phyloP scores from a whole-genome alignment of 2,113 vertebrate genomes.

The Cryptotis parvus region DNA sequence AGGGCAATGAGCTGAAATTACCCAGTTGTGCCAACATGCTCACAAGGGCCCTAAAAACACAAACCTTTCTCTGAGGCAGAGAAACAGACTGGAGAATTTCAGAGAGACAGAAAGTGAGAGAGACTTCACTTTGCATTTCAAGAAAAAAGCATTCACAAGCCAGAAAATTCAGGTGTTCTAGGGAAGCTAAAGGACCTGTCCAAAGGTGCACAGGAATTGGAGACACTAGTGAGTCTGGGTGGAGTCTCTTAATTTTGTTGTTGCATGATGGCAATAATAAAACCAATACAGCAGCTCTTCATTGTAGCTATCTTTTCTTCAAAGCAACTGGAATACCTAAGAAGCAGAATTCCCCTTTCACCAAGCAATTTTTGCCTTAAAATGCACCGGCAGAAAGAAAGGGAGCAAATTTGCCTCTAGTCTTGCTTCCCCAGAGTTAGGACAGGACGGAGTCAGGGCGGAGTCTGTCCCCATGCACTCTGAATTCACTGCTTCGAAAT shows the following conservation, averaged over 20 bases:
- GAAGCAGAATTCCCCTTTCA: background rate
- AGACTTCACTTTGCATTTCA: background rate
- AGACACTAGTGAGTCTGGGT: too few relatives aligned
- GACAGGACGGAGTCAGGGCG: accelerated
- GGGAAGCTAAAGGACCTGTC: too few relatives aligned
- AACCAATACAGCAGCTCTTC: background rate
- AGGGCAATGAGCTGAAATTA: too few relatives aligned
- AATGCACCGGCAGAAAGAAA: background rate
- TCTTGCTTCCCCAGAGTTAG: too few relatives aligned
- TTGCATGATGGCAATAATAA: background rate
- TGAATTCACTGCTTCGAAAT: background rate
- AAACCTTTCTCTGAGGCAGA: background rate
- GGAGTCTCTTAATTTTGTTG: background rate
- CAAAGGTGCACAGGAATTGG: too few relatives aligned
- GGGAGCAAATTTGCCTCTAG: too few relatives aligned
- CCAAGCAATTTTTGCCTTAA: background rate
- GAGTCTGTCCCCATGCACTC: background rate
- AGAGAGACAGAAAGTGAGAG: background rate
- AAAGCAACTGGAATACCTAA: background rate
- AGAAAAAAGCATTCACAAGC: too few relatives aligned
- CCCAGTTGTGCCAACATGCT: background rate
- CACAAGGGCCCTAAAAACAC: background rate
- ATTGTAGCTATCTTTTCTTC: background rate
- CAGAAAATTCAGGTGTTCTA: too few relatives aligned
- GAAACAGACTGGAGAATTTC: background rate